Evolutionary conservation across 2,888 invertebrate species (phyloP).

Genomic region (Brachyptera putata): DNA sequence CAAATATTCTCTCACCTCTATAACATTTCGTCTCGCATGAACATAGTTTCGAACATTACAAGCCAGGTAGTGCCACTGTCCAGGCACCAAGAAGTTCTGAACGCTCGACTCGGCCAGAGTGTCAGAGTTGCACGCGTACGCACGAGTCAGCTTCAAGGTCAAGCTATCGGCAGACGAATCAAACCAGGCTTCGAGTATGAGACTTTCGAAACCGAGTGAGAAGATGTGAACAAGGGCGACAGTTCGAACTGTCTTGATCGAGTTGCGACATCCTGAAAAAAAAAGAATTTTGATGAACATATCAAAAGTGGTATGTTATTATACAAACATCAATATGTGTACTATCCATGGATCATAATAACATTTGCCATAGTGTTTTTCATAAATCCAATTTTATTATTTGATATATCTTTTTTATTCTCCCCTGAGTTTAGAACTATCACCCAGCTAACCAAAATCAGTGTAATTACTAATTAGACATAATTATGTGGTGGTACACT

Average conservation of each 20-base stretch:
- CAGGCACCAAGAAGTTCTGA: conserved; percentile 46
- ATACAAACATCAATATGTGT: no score
- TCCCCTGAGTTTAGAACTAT: no score
- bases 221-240: conserved; percentile 51
- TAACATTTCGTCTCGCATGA: conserved; percentile 52
- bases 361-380: no score
- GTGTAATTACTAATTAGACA: no score
- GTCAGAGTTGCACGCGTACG: conserved; percentile 49
- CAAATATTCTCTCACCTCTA: conserved; percentile 52
- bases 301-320: no score
- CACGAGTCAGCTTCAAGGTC: conserved; percentile 51
- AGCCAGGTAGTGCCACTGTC: conserved; percentile 55
- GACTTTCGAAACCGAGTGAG: conserved; percentile 59
- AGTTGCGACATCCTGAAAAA: neutral
- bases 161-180: conserved; percentile 49
- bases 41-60: conserved; percentile 56
- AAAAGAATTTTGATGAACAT: no score
- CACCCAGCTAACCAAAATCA: no score
- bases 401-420: no score
- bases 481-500: no score
- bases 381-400: neutral
- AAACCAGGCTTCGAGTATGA: conserved; percentile 59
- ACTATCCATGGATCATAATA: no score
- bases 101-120: conserved; percentile 51
- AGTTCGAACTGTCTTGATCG: neutral